Percentiles rank a stretch among this genome's conserved stretches.
Conservation (phyloP, 2,797 vertebrate genomes). For the Merluccius polli region DNA sequence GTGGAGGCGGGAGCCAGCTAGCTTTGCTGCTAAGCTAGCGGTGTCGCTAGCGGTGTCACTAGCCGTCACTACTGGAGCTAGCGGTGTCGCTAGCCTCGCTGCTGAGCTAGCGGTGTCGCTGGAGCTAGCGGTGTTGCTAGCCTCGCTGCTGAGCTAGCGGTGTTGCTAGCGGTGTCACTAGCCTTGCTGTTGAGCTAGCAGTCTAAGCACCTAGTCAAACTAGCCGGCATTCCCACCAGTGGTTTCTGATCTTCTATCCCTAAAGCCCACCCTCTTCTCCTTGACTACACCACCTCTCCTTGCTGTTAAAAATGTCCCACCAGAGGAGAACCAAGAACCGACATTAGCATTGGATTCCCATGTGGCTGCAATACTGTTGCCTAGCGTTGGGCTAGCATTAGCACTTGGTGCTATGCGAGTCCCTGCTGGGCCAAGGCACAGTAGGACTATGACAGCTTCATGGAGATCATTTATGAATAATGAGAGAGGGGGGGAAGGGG, state of each 20-base stretch:
- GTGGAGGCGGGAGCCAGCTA: too few species aligned
- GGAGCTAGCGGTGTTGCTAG: too few species aligned
- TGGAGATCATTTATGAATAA: background rate
- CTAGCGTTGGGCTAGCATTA: background rate
- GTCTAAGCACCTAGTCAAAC: too few species aligned
- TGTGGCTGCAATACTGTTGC: background rate
- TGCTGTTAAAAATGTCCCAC: background rate
- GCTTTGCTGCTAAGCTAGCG: too few species aligned
- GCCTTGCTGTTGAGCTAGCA: too few species aligned
- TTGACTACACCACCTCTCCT: background rate
- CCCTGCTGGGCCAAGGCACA: background rate
- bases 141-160: too few species aligned
- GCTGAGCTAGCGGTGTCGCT: too few species aligned
- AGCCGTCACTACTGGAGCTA: too few species aligned
- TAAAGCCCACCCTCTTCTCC: background rate
- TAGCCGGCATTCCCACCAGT: background rate
- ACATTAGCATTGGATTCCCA: background rate
- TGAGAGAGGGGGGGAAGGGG: background rate
- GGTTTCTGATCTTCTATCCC: background rate
- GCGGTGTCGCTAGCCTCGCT: too few species aligned
- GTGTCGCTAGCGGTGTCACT: too few species aligned
- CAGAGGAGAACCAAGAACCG: background rate
- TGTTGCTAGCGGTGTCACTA: too few species aligned
- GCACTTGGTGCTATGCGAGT: background rate
- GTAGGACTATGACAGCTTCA: background rate